Evolutionary conservation across 2,888 invertebrate genomes (phyloP), one percentile per base, ranked within the genome.

Genomic region (Thera britannica): DNA sequence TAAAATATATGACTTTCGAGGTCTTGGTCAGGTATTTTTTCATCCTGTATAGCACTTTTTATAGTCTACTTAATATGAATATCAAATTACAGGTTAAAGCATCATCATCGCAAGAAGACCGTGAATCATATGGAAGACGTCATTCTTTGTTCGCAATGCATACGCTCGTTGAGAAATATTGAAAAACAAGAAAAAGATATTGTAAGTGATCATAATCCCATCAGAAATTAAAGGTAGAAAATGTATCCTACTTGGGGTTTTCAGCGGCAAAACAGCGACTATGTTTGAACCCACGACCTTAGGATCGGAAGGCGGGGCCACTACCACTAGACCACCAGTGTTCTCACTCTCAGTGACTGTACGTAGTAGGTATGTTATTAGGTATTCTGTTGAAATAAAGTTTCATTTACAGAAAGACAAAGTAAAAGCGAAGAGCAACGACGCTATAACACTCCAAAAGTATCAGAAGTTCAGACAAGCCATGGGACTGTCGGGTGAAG

Each of bases 141-240:
- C 11, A 85, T 92, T 71, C 83, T 93, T 36, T 93, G 93, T 79
- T 88, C 92, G 48, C 87, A 86, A 63, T 93, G 93, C 77, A 81
- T 89, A 35, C 88, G 92, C 64, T 82, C 84, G 5, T 77, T 93
- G 67, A 90, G 79, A 85, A 83, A 75, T 72, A 86, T 92, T 58
- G 93, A 93, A 83, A 93, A 88, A 82, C 88, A 92, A 77, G 92
- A 92, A 78, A 93, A 87, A 79, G 93, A 92, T 77, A 84, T 82
- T 63, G 93, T 93, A 79, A 87, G 91, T 86, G 81, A 41, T 7
- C 6, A 7, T 51, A 34, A 49, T 3, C 44, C 8, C 44, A 44
- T 44, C 5, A 8, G 5, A 4, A 44, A 44, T 44, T 3, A 44
- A 44, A 44, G 44, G 44, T 44, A 44, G 8, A 7, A 44, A 44